phyloP scores from a whole-genome alignment of 2,113 vertebrate species.

The Myiagra hebetior region DNA sequence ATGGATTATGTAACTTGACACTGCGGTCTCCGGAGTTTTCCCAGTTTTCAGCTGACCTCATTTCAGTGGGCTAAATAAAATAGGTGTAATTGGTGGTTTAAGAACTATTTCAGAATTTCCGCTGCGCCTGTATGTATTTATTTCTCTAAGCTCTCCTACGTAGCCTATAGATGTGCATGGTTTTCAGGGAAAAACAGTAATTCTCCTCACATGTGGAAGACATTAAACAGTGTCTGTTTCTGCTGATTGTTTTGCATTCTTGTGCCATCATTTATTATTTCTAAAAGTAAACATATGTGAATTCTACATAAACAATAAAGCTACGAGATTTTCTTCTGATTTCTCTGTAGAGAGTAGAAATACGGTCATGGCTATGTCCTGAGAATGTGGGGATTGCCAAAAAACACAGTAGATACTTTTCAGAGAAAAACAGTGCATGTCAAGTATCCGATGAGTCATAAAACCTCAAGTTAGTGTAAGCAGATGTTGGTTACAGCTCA shows the following conservation, averaged over 20 bases:
- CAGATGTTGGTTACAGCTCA: constrained; percentile 70
- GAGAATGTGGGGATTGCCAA: constrained; percentile 11
- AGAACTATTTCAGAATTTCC: not conserved
- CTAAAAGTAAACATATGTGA: not conserved
- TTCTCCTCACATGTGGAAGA: not conserved
- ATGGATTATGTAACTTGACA: not conserved
- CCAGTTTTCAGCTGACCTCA: not conserved
- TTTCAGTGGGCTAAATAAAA: constrained; percentile 5
- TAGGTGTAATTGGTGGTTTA: not conserved
- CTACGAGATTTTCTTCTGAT: not conserved
- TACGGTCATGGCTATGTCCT: not conserved
- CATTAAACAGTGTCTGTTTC: not conserved
- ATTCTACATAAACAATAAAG: not conserved
- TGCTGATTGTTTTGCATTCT: not conserved
- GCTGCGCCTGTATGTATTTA: not conserved
- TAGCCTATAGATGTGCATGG: not conserved
- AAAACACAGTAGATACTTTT: constrained; percentile 20
- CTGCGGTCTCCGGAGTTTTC: not conserved
- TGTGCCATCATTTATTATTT: not conserved
- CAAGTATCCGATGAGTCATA: constrained; percentile 54
- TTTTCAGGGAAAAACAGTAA: not conserved
- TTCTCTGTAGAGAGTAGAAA: not conserved
- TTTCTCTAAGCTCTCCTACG: not conserved
- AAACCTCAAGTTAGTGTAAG: constrained; percentile 62
- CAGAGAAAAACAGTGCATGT: constrained; percentile 46